These are phyloP conservation scores for Girardia tigrina DNA, from an alignment of 2,888 invertebrate genomes.

Conservation along the genomic window DNA sequence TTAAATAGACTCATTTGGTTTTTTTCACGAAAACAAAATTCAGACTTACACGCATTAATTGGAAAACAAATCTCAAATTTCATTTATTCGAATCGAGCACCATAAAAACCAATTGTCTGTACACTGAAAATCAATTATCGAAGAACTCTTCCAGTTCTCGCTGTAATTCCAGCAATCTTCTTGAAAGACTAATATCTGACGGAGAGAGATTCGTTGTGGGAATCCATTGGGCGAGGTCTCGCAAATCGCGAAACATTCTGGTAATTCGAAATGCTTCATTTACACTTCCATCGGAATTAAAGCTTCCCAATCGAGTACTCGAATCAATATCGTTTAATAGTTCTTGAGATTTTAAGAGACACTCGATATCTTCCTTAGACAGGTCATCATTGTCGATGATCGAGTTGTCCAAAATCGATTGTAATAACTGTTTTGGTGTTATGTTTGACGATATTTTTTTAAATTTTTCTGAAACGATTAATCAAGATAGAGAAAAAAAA, in stretches of 20 bases:
- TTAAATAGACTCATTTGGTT: too few species aligned
- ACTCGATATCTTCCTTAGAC: not conserved
- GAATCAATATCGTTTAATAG: not conserved
- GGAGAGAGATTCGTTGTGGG: not conserved
- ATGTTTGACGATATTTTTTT: not conserved
- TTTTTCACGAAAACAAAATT: too few species aligned
- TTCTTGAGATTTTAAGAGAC: not conserved
- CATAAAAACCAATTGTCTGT: too few species aligned
- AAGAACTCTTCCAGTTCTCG: constrained; percentile 1
- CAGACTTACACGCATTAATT: too few species aligned
- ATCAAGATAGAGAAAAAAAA: too few species aligned
- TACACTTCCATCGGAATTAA: not conserved
- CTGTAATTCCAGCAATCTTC: not conserved
- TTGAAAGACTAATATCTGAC: constrained; percentile 8
- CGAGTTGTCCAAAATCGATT: not conserved
- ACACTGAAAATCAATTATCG: not conserved
- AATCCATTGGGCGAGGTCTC: constrained; percentile 5
- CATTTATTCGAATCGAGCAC: too few species aligned
- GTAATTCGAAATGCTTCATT: not conserved
- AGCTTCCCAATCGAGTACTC: not conserved
- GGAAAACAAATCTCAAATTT: too few species aligned
- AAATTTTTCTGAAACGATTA: too few species aligned
- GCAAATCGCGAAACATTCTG: not conserved
- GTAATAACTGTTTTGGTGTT: not conserved
- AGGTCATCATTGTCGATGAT: not conserved